Percentiles rank a stretch among this genome's conserved stretches.
Evolutionary conservation across 92 coral and sea anemone genomes (phyloP).

Genomic region (Pocillopora meandrina): DNA sequence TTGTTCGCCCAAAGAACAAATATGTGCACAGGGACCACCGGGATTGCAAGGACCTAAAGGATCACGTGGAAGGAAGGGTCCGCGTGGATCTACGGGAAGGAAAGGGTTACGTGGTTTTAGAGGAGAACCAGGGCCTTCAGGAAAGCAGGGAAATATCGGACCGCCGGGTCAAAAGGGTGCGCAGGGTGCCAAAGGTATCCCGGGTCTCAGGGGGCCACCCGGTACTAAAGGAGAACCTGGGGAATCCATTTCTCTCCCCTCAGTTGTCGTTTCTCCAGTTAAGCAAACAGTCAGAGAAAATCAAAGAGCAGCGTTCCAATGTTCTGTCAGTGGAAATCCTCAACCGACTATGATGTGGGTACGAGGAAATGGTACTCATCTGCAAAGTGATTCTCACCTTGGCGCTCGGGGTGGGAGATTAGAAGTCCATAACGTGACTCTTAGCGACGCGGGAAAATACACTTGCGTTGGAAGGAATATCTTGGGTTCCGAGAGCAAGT

Average conservation of each 20-base stretch:
- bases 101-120: not conserved
- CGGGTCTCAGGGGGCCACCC: not conserved
- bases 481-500: not conserved
- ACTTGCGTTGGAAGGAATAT: conserved; percentile 15
- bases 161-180: not conserved
- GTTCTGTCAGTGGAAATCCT: conserved; percentile 16
- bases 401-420: not conserved
- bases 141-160: conserved; percentile 11
- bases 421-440: not conserved
- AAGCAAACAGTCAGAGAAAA: conserved; percentile 16
- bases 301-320: conserved; percentile 4
- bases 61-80: conserved; percentile 1
- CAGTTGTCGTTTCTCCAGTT: not conserved
- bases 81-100: not conserved
- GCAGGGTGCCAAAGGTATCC: not conserved
- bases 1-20: not conserved
- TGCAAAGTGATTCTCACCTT: not conserved
- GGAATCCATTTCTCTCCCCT: not conserved
- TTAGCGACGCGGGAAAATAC: conserved; percentile 13
- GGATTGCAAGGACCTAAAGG: conserved; percentile 20
- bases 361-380: not conserved
- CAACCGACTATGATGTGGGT: not conserved
- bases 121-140: conserved; percentile 11
- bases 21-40: conserved; percentile 20
- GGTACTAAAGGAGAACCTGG: conserved; percentile 5